Evolutionary conservation across 1,140 invertebrate species (phyloP).

Genomic region (Heliothis subflexa): DNA sequence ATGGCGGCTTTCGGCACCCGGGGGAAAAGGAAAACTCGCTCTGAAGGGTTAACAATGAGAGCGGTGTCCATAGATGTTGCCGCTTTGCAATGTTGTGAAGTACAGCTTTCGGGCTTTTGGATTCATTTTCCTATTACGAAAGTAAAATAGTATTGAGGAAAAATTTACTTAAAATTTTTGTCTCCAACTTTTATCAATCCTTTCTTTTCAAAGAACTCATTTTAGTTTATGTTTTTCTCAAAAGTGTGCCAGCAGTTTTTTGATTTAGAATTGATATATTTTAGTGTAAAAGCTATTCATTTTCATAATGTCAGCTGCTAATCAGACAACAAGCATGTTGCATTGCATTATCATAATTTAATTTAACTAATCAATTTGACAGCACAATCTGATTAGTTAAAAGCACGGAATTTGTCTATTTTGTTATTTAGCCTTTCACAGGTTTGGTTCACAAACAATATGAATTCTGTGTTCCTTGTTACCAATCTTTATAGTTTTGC

Average conservation of each 20-base stretch:
- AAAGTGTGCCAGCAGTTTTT: neutral
- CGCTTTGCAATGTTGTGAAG: slow-evolving; percentile 50
- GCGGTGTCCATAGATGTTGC: slow-evolving; percentile 62
- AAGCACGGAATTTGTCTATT: neutral
- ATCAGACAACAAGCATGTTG: slow-evolving; percentile 31
- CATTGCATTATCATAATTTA: slow-evolving; percentile 39
- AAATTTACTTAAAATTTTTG: slow-evolving; percentile 20
- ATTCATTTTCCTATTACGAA: slow-evolving; percentile 41
- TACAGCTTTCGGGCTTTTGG: slow-evolving; percentile 50
- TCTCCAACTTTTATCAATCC: slow-evolving; percentile 7
- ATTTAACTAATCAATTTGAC: slow-evolving; percentile 42
- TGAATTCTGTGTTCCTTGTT: too few species aligned
- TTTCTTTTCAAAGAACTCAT: too few species aligned
- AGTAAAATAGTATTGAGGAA: slow-evolving; percentile 16
- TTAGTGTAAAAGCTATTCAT: slow-evolving; percentile 21
- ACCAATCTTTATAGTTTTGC: too few species aligned
- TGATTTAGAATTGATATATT: neutral
- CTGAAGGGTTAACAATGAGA: slow-evolving; percentile 78
- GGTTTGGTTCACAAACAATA: too few species aligned
- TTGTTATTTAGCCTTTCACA: neutral
- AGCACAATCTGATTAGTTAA: neutral
- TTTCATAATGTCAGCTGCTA: slow-evolving; percentile 27
- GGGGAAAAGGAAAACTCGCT: slow-evolving; percentile 69
- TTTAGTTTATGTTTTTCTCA: too few species aligned
- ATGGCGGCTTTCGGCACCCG: slow-evolving; percentile 74